These are phyloP conservation scores for Epirrita christyi DNA, from an alignment of 2,888 invertebrate species.

Conservation along the genomic window DNA sequence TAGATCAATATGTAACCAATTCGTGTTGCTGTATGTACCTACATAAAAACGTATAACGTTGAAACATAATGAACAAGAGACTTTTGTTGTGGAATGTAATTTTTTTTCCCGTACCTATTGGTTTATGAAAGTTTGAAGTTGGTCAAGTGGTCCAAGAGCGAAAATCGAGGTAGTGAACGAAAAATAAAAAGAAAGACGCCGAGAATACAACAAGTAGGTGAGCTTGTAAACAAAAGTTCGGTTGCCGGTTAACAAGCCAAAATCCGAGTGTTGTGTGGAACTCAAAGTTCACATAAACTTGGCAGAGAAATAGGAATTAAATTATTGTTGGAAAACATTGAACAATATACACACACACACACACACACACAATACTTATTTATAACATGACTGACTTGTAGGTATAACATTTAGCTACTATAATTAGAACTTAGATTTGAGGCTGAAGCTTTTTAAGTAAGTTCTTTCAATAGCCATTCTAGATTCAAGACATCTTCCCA, in stretches of 20 bases:
- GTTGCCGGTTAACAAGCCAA: background rate
- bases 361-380: background rate
- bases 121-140: slow-evolving; percentile 20
- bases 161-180: background rate
- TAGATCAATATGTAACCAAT: no score
- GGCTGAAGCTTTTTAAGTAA: no score
- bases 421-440: no score
- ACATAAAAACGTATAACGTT: no score
- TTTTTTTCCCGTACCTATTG: slow-evolving; percentile 14
- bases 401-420: no score
- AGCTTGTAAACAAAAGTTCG: slow-evolving; percentile 11
- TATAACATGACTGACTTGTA: no score
- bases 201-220: background rate
- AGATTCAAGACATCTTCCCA: no score
- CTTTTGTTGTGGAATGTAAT: slow-evolving; percentile 7
- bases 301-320: slow-evolving; percentile 18
- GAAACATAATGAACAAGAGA: no score
- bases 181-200: background rate
- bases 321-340: slow-evolving; percentile 15
- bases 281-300: slow-evolving; percentile 24
- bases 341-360: slow-evolving; percentile 2
- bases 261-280: slow-evolving; percentile 11
- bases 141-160: slow-evolving; percentile 14
- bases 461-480: no score
- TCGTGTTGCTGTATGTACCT: no score